Evolutionary conservation across 2,113 vertebrate genomes (phyloP).

Genomic region (Turdus rufiventris): DNA sequence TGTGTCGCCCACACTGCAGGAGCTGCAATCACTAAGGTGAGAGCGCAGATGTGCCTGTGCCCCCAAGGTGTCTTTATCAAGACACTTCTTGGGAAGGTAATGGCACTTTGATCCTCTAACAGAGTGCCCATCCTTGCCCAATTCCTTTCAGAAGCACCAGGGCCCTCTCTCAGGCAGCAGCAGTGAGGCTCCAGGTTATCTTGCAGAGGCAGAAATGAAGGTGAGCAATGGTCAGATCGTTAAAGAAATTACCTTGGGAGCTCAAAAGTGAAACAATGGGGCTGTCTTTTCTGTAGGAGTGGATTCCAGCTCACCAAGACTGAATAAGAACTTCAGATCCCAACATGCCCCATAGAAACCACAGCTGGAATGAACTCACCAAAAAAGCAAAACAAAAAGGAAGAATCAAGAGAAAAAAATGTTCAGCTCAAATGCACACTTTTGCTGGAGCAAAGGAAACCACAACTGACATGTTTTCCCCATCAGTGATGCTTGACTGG

Average conservation of each 20-base stretch:
- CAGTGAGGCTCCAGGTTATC: background rate
- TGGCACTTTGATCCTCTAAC: background rate
- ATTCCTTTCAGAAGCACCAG: background rate
- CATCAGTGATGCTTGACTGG: background rate
- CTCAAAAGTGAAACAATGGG: background rate
- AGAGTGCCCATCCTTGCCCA: background rate
- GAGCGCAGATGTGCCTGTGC: too few species aligned
- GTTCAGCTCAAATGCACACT: background rate
- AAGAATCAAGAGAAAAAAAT: background rate
- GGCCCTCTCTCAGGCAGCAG: background rate
- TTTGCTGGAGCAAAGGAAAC: background rate
- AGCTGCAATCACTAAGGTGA: too few species aligned
- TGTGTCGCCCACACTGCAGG: too few species aligned
- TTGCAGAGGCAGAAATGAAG: background rate
- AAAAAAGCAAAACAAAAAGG: background rate
- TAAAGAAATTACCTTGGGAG: background rate
- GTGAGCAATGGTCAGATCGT: background rate
- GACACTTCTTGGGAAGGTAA: too few species aligned
- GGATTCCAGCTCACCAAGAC: background rate
- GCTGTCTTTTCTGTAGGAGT: background rate
- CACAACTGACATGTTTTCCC: background rate
- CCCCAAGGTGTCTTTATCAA: too few species aligned
- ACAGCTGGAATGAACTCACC: background rate
- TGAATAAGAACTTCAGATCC: background rate
- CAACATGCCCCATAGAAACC: background rate